Evolutionary conservation across 2,113 vertebrate genomes (phyloP), one percentile per base, ranked within the genome.

Genomic region (Climacteris rufus): DNA sequence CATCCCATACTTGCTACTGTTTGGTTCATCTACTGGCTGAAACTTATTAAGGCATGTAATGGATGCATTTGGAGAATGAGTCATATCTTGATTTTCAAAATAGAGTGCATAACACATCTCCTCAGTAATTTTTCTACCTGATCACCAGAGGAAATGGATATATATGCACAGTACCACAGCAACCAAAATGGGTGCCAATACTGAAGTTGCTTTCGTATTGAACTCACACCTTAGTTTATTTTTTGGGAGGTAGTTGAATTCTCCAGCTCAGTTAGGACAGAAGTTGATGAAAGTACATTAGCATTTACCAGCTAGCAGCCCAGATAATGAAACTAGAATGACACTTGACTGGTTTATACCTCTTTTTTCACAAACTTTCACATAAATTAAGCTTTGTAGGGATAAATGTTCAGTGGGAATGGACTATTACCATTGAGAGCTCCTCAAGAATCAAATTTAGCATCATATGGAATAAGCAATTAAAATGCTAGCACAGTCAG

Each of bases 361-460:
- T 95, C 39, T 81, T 75, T 91, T 50, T 89, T 72, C 53, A 42
- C 71, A 79, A 83, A 25, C 44, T 85, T 83, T 88, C 75, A 61
- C 18, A 50, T 37, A 79, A 89, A 56, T 10, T 6, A 76, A 91
- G 37, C 28, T 91, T 89, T 89, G 45, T 69, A 76, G 23, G 50
- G 54, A 47, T 79, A 53, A 87, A 82, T 50, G 45, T 44, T 91
- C 18, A 13, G 54, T 89, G 61, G 76, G 66, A 91, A 75, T 54
- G 64, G 45, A 81, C 42, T 70, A 53, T 33, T 59, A 72, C 53
- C 59, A 53, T 24, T 69, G 75, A 93, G 77, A 92, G 45, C 42
- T 91, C 93, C 89, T 82, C 61, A 91, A 69, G 56, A 90, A 87
- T 72, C 61, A 85, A 91, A 94, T 87, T 64, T 61, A 91, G 19